Conservation (phyloP, 2,888 invertebrate genomes). For the Ceraclea dissimilis region DNA sequence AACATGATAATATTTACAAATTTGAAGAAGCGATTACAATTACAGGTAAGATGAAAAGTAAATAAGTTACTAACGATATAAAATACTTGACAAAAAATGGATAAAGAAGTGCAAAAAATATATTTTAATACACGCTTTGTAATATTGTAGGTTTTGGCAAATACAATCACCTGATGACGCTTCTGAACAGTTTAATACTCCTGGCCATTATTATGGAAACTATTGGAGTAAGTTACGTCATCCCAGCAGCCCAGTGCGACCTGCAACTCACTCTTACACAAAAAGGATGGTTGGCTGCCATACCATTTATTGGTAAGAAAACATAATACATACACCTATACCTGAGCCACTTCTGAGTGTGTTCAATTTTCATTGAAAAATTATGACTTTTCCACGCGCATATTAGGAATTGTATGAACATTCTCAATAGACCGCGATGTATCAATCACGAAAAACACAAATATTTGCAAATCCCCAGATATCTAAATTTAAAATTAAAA, state of each 20-base stretch:
- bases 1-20: background rate
- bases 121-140: too few relatives aligned
- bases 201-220: slow-evolving; percentile 16
- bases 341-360: too few relatives aligned
- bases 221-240: slow-evolving; percentile 15
- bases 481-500: too few relatives aligned
- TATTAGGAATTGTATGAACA: too few relatives aligned
- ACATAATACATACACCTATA: too few relatives aligned
- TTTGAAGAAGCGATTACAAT: slow-evolving; percentile 12
- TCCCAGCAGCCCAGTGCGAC: slow-evolving; percentile 19
- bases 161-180: slow-evolving; percentile 15
- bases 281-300: slow-evolving; percentile 19
- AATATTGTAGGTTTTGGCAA: slow-evolving; percentile 16
- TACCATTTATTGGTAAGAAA: slow-evolving; percentile 17
- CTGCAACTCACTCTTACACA: slow-evolving; percentile 13
- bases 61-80: too few relatives aligned
- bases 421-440: background rate
- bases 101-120: too few relatives aligned
- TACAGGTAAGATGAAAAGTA: slow-evolving; percentile 6
- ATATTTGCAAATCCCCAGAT: too few relatives aligned
- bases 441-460: too few relatives aligned
- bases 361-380: background rate
- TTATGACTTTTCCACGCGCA: background rate
- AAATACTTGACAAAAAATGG: too few relatives aligned
- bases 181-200: slow-evolving; percentile 8